phyloP scores from a whole-genome alignment of 2,797 vertebrate species.

The Trichosurus vulpecula region DNA sequence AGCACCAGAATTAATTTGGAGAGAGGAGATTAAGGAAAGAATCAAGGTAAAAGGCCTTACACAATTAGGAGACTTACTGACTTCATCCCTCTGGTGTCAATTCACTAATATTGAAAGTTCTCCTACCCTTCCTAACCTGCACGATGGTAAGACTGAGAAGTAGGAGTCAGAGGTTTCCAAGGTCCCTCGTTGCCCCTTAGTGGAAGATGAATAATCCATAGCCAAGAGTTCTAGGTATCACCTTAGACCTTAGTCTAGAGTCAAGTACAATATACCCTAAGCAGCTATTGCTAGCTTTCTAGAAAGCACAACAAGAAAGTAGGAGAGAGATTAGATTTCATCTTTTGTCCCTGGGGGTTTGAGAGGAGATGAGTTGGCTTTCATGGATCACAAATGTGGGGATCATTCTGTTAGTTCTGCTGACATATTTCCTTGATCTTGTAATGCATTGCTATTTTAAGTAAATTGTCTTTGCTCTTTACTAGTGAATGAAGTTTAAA shows the following conservation, averaged over 20 bases:
- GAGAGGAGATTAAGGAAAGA: background rate
- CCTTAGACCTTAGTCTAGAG: background rate
- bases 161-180: background rate
- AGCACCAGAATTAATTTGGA: background rate
- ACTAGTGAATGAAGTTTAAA: background rate
- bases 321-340: background rate
- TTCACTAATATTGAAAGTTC: background rate
- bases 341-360: background rate
- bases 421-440: background rate
- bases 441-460: background rate
- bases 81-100: background rate
- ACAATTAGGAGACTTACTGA: background rate
- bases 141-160: background rate
- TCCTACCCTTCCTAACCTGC: background rate
- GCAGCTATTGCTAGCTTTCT: background rate
- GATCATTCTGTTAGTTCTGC: background rate
- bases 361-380: background rate
- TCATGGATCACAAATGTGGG: background rate
- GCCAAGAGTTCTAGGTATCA: background rate
- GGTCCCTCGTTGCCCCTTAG: background rate
- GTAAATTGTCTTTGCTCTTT: background rate
- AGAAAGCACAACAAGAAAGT: background rate
- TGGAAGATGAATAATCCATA: background rate
- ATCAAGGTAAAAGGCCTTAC: background rate
- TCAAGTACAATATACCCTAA: background rate